Evolutionary conservation across 2,888 invertebrate genomes (phyloP), one percentile per base, ranked within the genome.

Genomic region (Drosophila anomalata): DNA sequence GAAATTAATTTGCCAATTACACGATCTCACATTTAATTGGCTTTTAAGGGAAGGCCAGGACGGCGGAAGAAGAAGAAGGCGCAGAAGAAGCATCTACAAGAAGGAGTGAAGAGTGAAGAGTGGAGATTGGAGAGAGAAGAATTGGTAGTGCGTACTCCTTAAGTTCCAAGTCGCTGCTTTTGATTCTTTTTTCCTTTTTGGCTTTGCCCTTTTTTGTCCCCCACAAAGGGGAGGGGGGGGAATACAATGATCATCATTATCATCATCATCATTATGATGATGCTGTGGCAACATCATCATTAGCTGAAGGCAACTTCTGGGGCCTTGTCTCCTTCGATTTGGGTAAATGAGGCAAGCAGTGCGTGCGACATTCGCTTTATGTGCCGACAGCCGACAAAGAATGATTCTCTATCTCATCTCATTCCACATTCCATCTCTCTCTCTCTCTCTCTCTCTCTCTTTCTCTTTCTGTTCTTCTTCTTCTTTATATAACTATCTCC

Each of bases 1-100:
- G 89, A 90, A 89, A 90, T 90, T 90, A 90, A 90, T 90, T 90
- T 90, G 89, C 90, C 90, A 90, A 90, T 90, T 90, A 90, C 90
- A 90, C 88, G 90, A 90, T 90, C 90, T 87, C 89, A 90, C 89
- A 90, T 90, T 90, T 90, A 90, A 90, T 90, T 90, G 90, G 90
- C 88, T 87, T 88, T 76, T 85, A 88, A 75, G 47, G 68, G 76
- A 75, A 74, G 76, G 72, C 36, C 9, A 29, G 29, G 2, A 26
- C 7, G 29, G 29, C 1, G 29, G 8, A 3, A 17, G 17, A 9
- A 67, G 57, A 12, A 39, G 29, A 26, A 36, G 56, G 36, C 41
- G 44, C 20, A 12, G 50, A 31, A 55, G 33, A 55, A 9, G 3
- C 41, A 9, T n/a, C n/a, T n/a, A 6, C 17, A 41, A 12, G 7